Conservation (phyloP, 2,888 invertebrate genomes). For the Aphidoletes aphidimyza region DNA sequence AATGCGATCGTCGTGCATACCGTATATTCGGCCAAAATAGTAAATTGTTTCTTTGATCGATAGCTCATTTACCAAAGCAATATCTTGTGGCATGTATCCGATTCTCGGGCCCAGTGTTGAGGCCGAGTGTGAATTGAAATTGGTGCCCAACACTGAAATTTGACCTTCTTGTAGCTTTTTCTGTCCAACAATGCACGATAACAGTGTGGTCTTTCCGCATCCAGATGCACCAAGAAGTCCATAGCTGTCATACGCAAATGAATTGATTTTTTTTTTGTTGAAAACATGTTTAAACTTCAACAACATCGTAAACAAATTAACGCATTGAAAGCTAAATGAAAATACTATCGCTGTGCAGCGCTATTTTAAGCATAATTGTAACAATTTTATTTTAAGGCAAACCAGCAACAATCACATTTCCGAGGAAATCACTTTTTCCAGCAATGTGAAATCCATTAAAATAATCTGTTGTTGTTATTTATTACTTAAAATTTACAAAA, state of each 20-base stretch:
- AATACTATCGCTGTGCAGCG: too few species aligned
- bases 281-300: not conserved
- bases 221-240: conserved; percentile 90
- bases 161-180: conserved; percentile 78
- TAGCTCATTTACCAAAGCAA: conserved; percentile 82
- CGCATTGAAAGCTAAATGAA: too few species aligned
- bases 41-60: conserved; percentile 84
- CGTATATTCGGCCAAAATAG: conserved; percentile 88
- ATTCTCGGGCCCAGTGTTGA: conserved; percentile 76
- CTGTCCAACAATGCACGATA: conserved; percentile 86
- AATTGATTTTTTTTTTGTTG: too few species aligned
- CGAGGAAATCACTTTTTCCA: too few species aligned
- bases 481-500: not conserved
- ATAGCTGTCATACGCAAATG: conserved; percentile 73
- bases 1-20: conserved; percentile 75
- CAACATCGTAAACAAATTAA: not conserved
- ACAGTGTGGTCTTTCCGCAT: conserved; percentile 89
- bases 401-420: too few species aligned
- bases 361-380: not conserved
- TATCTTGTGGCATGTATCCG: conserved; percentile 93
- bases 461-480: too few species aligned
- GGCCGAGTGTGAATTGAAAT: conserved; percentile 72
- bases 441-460: too few species aligned
- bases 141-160: conserved; percentile 79
- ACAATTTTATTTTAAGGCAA: too few species aligned